Conservation (phyloP, 2,113 vertebrate species). For the Tachysurus vachellii region DNA sequence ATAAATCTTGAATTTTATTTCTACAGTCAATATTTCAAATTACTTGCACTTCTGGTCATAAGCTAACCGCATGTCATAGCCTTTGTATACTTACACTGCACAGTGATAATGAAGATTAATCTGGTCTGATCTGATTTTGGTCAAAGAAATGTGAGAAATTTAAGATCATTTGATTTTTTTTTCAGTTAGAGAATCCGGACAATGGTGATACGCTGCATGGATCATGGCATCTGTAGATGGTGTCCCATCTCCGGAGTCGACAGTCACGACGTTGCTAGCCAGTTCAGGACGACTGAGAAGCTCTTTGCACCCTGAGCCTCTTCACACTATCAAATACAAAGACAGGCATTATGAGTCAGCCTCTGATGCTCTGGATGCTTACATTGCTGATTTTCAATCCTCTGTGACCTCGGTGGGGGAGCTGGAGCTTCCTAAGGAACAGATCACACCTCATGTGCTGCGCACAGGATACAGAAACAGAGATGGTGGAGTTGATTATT, state of each 20-base stretch:
- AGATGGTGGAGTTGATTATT: conserved; percentile 62
- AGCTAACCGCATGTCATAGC: too few relatives aligned
- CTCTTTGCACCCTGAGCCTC: conserved; percentile 29
- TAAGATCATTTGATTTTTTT: background rate
- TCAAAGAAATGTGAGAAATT: background rate
- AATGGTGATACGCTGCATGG: background rate
- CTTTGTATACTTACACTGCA: too few relatives aligned
- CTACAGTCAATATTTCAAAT: too few relatives aligned
- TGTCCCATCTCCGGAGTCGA: conserved; percentile 74
- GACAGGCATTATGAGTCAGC: conserved; percentile 81
- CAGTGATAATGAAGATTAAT: background rate
- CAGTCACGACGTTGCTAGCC: conserved; percentile 77
- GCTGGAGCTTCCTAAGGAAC: conserved; percentile 52
- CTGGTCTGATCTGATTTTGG: background rate
- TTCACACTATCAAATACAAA: conserved; percentile 71
- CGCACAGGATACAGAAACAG: conserved; percentile 59
- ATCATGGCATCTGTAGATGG: conserved; percentile 46
- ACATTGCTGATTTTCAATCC: conserved; percentile 84
- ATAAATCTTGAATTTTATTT: too few relatives aligned
- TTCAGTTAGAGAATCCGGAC: background rate
- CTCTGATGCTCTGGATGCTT: conserved; percentile 83
- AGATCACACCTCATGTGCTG: conserved; percentile 5
- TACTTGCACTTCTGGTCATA: too few relatives aligned
- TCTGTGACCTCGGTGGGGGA: conserved; percentile 55
- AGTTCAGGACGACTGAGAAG: conserved; percentile 69